Percentiles rank a stretch among this genome's conserved stretches.
Evolutionary conservation across 2,113 vertebrate genomes (phyloP).

Genomic region (Spea multiplicata): DNA sequence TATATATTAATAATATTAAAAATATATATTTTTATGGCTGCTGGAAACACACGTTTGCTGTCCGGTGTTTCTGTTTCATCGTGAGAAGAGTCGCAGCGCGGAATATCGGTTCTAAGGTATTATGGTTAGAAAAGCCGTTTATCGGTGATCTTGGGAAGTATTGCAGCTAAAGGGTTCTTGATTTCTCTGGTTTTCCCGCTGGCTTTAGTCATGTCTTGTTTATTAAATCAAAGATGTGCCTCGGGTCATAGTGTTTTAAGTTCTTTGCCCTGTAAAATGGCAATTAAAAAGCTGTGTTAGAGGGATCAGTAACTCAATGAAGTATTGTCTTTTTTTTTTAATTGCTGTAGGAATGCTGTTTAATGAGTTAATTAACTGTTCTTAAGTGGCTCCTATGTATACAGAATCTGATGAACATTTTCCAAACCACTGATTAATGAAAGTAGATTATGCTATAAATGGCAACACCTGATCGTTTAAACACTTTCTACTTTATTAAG

Average conservation of each 20-base stretch:
- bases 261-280: conserved; percentile 52
- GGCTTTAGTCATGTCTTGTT: conserved; percentile 20
- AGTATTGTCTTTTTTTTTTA: conserved; percentile 56
- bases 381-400: conserved; percentile 54
- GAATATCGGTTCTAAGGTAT: background rate
- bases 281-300: conserved; percentile 59
- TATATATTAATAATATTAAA: too few relatives aligned
- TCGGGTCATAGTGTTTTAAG: conserved; percentile 9
- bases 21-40: too few relatives aligned
- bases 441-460: conserved; percentile 51
- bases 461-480: conserved; percentile 30
- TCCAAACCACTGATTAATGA: conserved; percentile 51
- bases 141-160: background rate
- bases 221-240: conserved; percentile 10
- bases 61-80: background rate
- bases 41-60: background rate
- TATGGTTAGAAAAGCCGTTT: background rate
- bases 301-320: conserved; percentile 60
- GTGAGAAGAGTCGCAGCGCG: background rate
- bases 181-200: background rate
- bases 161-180: background rate
- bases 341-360: conserved; percentile 60
- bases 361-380: conserved; percentile 64
- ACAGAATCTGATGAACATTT: conserved; percentile 55
- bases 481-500: background rate